Conservation (phyloP, 1,140 invertebrate species). For the Cylas formicarius region DNA sequence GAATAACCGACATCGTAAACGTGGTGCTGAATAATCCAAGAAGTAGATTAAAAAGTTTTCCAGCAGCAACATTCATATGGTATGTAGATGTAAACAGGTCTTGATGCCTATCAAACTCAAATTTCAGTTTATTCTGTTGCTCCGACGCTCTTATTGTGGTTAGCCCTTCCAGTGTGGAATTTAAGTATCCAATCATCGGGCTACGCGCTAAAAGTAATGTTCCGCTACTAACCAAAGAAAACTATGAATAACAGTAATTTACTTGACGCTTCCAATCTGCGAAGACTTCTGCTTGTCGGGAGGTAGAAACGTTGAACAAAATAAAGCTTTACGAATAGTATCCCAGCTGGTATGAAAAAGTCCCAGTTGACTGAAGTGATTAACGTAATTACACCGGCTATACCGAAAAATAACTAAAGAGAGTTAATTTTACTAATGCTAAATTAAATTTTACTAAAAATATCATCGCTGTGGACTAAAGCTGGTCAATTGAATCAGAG, state of each 20-base stretch:
- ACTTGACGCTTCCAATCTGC: conserved; percentile 58
- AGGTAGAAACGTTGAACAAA: conserved; percentile 60
- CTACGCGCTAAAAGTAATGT: conserved; percentile 39
- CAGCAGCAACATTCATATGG: conserved; percentile 54
- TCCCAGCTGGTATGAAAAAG: conserved; percentile 12
- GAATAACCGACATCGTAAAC: conserved; percentile 46
- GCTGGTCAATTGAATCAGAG: too few species aligned
- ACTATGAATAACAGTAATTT: too few species aligned
- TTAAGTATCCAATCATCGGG: conserved; percentile 63
- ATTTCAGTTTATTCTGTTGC: conserved; percentile 65
- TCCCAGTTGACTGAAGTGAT: conserved; percentile 13
- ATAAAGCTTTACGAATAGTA: conserved; percentile 13
- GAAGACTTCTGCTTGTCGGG: conserved; percentile 53
- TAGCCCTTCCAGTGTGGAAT: conserved; percentile 61
- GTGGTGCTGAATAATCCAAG: conserved; percentile 46
- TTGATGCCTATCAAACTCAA: conserved; percentile 74
- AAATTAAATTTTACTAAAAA: too few species aligned
- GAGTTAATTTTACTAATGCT: neutral
- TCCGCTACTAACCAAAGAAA: too few species aligned
- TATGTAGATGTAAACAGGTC: conserved; percentile 60
- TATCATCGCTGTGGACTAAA: too few species aligned
- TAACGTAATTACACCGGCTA: conserved; percentile 17
- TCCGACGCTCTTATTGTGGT: conserved; percentile 79
- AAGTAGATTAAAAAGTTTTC: conserved; percentile 52
- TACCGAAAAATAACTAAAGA: neutral